Evolutionary conservation across 1,140 invertebrate genomes (phyloP).

Genomic region (Orussus abietinus): DNA sequence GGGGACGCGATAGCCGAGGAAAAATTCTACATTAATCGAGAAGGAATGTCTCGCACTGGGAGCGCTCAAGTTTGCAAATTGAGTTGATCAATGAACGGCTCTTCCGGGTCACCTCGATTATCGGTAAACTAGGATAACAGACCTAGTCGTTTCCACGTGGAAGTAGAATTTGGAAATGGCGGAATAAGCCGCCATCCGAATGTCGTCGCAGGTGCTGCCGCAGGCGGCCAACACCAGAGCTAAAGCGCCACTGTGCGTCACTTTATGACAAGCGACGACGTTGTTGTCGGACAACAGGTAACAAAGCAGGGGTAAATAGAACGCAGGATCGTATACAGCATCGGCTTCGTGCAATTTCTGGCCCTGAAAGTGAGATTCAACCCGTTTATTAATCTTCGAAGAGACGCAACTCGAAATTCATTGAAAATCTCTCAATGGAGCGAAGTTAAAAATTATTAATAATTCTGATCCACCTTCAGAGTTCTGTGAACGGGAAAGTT

Average conservation of each 20-base stretch:
- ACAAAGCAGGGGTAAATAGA: slow-evolving; percentile 67
- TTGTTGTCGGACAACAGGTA: slow-evolving; percentile 63
- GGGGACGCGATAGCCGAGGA: too few relatives aligned
- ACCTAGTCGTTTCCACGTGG: slow-evolving; percentile 65
- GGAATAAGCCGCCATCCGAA: slow-evolving; percentile 63
- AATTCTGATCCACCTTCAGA: slow-evolving; percentile 32
- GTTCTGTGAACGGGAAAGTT: slow-evolving; percentile 59
- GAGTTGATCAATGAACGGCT: too few relatives aligned
- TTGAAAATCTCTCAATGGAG: slow-evolving; percentile 1
- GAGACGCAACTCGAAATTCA: neutral
- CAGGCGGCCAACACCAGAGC: slow-evolving; percentile 63
- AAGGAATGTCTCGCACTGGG: too few relatives aligned
- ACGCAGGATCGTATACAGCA: slow-evolving; percentile 67
- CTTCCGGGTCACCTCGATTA: too few relatives aligned
- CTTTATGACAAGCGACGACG: slow-evolving; percentile 61
- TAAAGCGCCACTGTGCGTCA: slow-evolving; percentile 62
- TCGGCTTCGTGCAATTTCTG: slow-evolving; percentile 7
- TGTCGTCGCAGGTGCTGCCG: slow-evolving; percentile 56
- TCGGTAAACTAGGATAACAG: too few relatives aligned
- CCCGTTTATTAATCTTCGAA: slow-evolving; percentile 13
- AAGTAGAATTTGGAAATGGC: slow-evolving; percentile 64
- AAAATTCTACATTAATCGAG: too few relatives aligned
- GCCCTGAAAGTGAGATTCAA: slow-evolving; percentile 12
- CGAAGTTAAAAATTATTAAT: slow-evolving; percentile 4
- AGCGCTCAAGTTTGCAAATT: too few relatives aligned